phyloP scores from a whole-genome alignment of 2,888 invertebrate genomes.

The Bugula neritina region DNA sequence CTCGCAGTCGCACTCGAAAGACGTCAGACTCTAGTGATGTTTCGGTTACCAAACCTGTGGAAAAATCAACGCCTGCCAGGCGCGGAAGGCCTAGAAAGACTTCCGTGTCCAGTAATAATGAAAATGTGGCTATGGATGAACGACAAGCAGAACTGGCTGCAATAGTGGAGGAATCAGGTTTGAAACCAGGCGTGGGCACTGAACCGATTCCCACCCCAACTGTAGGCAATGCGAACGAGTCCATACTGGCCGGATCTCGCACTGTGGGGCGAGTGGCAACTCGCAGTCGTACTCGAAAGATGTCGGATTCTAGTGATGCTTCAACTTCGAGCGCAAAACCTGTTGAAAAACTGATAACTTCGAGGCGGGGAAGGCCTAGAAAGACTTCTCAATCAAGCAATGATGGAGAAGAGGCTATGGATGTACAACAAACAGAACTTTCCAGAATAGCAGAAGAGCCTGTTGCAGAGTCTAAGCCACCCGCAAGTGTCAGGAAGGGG shows the following conservation, averaged over 20 bases:
- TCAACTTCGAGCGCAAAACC: no score
- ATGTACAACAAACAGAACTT: neutral
- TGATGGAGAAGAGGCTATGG: neutral
- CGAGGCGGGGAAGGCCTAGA: neutral
- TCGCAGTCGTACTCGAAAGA: neutral
- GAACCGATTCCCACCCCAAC: neutral
- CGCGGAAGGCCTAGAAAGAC: neutral
- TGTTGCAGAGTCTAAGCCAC: no score
- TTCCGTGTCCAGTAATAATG: neutral
- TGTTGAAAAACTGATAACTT: neutral
- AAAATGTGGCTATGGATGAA: neutral
- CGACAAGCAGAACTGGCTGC: neutral
- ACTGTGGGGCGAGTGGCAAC: neutral
- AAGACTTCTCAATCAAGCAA: no score
- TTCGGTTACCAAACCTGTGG: neutral
- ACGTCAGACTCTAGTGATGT: neutral
- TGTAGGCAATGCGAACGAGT: neutral
- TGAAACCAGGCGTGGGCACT: neutral
- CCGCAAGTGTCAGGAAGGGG: neutral
- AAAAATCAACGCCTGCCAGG: neutral
- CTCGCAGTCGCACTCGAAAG: neutral
- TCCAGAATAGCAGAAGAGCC: neutral
- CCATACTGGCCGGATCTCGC: neutral
- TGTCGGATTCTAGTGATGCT: no score
- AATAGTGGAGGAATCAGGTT: neutral